Evolutionary conservation across 2,113 vertebrate genomes (phyloP).

Genomic region (Murina feae): DNA sequence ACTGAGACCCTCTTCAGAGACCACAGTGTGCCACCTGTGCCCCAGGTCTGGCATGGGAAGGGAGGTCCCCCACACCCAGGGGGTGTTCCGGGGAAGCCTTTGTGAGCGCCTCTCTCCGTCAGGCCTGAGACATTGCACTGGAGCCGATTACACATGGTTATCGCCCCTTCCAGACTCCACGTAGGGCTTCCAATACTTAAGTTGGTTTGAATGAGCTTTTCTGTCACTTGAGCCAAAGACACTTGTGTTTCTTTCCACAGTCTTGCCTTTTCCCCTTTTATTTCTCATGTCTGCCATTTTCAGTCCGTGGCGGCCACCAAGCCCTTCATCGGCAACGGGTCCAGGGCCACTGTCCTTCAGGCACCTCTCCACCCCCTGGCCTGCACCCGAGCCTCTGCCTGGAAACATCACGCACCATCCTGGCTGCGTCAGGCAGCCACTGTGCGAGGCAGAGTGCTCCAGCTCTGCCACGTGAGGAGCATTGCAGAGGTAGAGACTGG

Average conservation of each 20-base stretch:
- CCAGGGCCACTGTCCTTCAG: no score
- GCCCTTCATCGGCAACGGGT: neutral
- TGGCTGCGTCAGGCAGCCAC: neutral
- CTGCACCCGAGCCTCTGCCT: neutral
- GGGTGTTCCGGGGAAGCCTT: neutral
- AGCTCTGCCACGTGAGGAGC: neutral
- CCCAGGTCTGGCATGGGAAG: accelerated
- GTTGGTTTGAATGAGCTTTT: neutral
- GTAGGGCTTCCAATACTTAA: neutral
- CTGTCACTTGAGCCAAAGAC: neutral
- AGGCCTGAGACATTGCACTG: neutral
- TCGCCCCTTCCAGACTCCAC: neutral
- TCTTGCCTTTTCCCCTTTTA: neutral
- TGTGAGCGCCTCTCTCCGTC: no score
- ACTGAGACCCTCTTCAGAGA: neutral
- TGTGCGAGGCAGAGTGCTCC: neutral
- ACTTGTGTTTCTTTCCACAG: neutral
- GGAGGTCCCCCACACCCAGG: neutral
- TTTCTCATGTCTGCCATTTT: neutral
- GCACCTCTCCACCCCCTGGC: neutral
- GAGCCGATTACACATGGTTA: neutral
- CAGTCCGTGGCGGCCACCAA: neutral
- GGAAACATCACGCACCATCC: neutral
- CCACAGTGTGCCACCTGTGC: neutral
- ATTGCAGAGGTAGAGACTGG: neutral